A percentile compares a stretch with the other conserved stretches of the same genome.
These are phyloP conservation scores for Falco novaeseelandiae DNA, from an alignment of 2,797 vertebrate species.

Conservation along the genomic window DNA sequence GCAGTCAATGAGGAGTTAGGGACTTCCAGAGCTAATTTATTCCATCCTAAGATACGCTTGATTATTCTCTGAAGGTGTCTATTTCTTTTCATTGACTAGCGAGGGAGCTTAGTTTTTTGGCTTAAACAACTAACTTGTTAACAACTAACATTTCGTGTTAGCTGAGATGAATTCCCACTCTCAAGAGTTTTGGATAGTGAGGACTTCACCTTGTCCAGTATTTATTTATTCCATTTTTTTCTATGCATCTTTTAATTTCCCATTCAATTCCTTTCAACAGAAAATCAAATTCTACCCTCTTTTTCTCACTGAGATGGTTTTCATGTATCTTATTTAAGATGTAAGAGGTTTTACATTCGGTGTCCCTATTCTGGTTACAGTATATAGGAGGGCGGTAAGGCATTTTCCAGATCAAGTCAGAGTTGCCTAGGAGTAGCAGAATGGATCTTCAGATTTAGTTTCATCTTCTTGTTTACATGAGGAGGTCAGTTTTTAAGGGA, in stretches of 20 bases:
- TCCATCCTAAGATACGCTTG: background rate
- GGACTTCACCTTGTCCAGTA: background rate
- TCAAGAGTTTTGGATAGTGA: background rate
- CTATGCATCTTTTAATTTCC: background rate
- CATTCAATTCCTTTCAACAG: background rate
- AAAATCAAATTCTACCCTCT: background rate
- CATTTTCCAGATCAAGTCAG: background rate
- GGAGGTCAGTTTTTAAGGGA: background rate
- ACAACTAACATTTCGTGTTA: background rate
- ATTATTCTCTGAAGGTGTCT: background rate
- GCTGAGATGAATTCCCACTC: background rate
- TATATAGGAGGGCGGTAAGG: background rate
- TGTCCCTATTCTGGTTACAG: background rate
- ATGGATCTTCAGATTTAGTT: background rate
- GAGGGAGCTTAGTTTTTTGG: background rate
- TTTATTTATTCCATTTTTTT: background rate
- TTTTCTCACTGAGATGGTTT: background rate
- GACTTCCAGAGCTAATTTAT: background rate
- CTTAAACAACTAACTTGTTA: background rate
- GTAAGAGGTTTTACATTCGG: background rate
- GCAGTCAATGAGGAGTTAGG: background rate
- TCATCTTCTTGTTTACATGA: background rate
- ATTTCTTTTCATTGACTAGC: background rate
- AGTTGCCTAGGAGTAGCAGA: background rate
- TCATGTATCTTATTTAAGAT: background rate